Evolutionary conservation across 1,140 invertebrate genomes (phyloP).

Genomic region (Rhagoletis pomonella): DNA sequence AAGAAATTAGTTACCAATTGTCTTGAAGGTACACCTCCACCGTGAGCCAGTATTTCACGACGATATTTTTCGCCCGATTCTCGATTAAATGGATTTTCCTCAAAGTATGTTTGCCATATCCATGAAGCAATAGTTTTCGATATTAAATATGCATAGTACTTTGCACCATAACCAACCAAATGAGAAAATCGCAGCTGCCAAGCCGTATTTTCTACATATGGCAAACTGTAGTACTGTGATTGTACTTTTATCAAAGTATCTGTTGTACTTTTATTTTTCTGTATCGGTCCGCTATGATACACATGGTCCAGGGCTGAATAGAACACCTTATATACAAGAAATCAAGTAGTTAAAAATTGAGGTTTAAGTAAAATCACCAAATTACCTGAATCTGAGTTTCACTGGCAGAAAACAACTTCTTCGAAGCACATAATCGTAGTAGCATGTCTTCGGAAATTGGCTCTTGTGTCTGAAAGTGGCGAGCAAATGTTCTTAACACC

Average conservation of each 20-base stretch:
- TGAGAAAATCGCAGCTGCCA: constrained; percentile 98
- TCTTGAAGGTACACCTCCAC: constrained; percentile 89
- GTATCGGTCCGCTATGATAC: constrained; percentile 83
- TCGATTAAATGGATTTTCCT: constrained; percentile 86
- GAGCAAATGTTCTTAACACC: constrained; percentile 90
- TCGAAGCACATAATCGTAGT: constrained; percentile 86
- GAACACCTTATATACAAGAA: constrained; percentile 76
- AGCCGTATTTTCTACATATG: constrained; percentile 92
- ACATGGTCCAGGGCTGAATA: constrained; percentile 93
- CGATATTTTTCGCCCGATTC: constrained; percentile 86
- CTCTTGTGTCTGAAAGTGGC: constrained; percentile 93
- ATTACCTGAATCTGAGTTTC: constrained; percentile 90
- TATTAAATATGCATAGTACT: constrained; percentile 98
- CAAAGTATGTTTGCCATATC: constrained; percentile 95
- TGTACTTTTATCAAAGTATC: constrained; percentile 89
- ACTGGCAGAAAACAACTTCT: constrained; percentile 89
- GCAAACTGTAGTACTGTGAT: constrained; percentile 88
- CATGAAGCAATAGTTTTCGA: constrained; percentile 93
- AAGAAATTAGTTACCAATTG: constrained; percentile 85
- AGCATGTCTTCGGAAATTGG: constrained; percentile 86
- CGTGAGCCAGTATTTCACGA: constrained; percentile 86
- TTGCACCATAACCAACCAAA: constrained; percentile 97
- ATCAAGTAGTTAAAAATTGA: neutral
- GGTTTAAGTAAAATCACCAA: neutral
- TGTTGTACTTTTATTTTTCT: constrained; percentile 79